Percentiles rank a stretch among this genome's conserved stretches.
These are phyloP conservation scores for Steinernema khuongi DNA, from an alignment of 1,140 invertebrate genomes.

Conservation along the genomic window DNA sequence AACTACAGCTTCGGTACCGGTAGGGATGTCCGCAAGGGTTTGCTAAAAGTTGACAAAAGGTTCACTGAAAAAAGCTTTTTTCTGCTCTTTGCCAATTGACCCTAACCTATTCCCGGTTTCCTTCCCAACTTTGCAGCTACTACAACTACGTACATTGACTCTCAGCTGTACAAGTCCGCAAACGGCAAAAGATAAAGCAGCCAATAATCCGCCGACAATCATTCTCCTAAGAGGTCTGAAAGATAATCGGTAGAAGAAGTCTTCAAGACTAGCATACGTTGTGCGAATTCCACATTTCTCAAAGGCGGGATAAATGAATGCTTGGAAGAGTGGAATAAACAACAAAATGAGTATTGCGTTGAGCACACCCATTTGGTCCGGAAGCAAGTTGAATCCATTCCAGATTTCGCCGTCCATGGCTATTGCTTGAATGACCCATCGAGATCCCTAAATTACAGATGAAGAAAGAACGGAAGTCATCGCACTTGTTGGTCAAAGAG, in stretches of 20 bases:
- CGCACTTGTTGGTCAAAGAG: slow-evolving; percentile 63
- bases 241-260: neutral
- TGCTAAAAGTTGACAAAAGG: too few species aligned
- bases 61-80: neutral
- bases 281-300: slow-evolving; percentile 43
- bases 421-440: slow-evolving; percentile 60
- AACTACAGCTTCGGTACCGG: neutral
- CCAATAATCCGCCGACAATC: slow-evolving; percentile 27
- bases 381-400: slow-evolving; percentile 63
- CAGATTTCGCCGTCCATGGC: slow-evolving; percentile 74
- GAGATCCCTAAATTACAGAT: slow-evolving; percentile 52
- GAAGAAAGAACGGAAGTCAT: neutral
- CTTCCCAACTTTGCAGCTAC: neutral
- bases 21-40: neutral
- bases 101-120: neutral
- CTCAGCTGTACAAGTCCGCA: slow-evolving; percentile 25
- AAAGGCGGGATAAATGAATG: slow-evolving; percentile 44
- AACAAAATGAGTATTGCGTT: slow-evolving; percentile 8
- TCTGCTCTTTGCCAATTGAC: neutral
- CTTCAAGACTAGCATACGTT: slow-evolving; percentile 18
- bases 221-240: slow-evolving; percentile 22
- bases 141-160: slow-evolving; percentile 21
- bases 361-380: slow-evolving; percentile 75
- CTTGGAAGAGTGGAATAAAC: slow-evolving; percentile 34
- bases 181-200: slow-evolving; percentile 21